Conservation (phyloP, 2,888 invertebrate species). For the Exephanes ischioxanthus region DNA sequence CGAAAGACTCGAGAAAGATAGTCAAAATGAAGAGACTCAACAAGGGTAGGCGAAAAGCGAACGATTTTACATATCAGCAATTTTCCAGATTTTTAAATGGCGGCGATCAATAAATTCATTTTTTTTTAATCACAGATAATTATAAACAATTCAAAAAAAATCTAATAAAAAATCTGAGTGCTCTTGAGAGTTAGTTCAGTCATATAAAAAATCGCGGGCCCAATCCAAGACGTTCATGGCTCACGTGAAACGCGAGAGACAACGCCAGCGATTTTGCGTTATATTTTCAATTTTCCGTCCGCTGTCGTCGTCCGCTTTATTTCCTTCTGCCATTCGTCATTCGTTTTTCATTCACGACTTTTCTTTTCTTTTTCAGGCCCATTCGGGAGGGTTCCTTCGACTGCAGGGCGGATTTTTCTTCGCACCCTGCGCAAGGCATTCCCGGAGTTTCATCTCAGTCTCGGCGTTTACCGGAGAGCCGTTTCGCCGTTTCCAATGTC, state of each 20-base stretch:
- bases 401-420: constrained; percentile 73
- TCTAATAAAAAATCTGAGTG: too few species aligned
- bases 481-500: constrained; percentile 79
- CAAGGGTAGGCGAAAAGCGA: too few species aligned
- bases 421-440: constrained; percentile 66
- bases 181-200: too few species aligned
- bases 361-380: constrained; percentile 23
- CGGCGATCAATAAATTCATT: too few species aligned
- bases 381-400: constrained; percentile 59
- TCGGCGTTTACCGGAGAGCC: constrained; percentile 69
- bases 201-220: too few species aligned
- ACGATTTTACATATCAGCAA: too few species aligned
- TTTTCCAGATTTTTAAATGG: too few species aligned
- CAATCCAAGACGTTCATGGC: too few species aligned
- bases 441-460: constrained; percentile 75
- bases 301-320: neutral
- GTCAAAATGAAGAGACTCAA: too few species aligned
- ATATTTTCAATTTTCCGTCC: constrained; percentile 10
- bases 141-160: too few species aligned
- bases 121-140: too few species aligned
- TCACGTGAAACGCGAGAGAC: neutral
- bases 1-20: too few species aligned
- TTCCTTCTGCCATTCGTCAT: constrained; percentile 23
- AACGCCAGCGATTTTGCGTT: neutral
- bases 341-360: constrained; percentile 43